Conservation (phyloP, 2,797 vertebrate species). For the Megaceryle alcyon region DNA sequence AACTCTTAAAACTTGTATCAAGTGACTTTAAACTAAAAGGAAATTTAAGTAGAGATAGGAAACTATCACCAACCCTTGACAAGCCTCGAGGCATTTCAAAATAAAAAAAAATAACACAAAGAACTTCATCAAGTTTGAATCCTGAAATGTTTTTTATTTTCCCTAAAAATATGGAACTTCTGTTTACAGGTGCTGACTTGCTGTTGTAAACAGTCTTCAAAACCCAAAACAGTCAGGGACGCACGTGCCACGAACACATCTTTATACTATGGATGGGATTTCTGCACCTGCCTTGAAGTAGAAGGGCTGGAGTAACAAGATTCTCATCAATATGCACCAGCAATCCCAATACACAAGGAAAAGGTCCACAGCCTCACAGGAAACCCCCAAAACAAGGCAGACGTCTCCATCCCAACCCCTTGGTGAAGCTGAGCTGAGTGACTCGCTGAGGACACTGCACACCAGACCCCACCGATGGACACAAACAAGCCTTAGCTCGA, state of each 20-base stretch:
- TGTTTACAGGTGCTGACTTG: neutral
- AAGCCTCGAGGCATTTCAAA: neutral
- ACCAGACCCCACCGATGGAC: rapidly evolving
- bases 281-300: neutral
- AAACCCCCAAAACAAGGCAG: neutral
- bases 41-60: neutral
- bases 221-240: neutral
- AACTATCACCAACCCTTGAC: neutral
- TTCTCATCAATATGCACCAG: neutral
- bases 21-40: neutral
- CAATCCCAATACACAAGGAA: neutral
- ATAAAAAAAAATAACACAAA: neutral
- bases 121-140: neutral
- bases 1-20: neutral
- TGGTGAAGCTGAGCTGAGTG: neutral
- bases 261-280: neutral
- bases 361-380: neutral
- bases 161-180: neutral
- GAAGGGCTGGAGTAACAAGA: neutral
- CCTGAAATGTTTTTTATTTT: neutral
- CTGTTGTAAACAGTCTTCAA: neutral
- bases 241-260: neutral
- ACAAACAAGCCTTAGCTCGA: neutral
- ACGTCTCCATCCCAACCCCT: neutral
- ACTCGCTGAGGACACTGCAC: rapidly evolving